These are phyloP conservation scores for Seira sanloemensis DNA, from an alignment of 2,888 invertebrate genomes.

Conservation along the genomic window DNA sequence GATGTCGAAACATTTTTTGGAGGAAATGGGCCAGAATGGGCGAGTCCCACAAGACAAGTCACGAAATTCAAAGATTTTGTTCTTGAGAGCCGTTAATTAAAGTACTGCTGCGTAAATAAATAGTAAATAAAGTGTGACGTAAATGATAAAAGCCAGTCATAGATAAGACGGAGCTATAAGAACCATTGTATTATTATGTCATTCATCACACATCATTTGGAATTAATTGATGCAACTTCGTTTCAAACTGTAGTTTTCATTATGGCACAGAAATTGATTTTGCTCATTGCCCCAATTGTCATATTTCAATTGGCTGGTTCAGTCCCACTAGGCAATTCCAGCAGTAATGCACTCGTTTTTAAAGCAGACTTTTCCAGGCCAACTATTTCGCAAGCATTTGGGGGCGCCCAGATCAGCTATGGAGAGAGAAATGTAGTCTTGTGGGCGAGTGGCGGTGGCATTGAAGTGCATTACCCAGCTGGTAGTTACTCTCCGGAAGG, in stretches of 20 bases:
- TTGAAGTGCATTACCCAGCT: constrained; percentile 66
- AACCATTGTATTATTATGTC: not conserved
- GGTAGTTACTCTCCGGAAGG: constrained; percentile 65
- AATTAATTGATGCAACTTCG: no score
- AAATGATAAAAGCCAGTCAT: not conserved
- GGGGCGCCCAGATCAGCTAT: constrained; percentile 59
- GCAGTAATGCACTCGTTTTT: constrained; percentile 40
- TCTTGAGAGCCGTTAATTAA: constrained; percentile 52
- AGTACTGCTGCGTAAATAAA: not conserved
- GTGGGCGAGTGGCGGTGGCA: constrained; percentile 65
- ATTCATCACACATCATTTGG: no score
- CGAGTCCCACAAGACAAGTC: constrained; percentile 55
- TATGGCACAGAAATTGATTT: no score
- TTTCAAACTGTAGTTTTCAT: no score
- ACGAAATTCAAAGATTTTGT: constrained; percentile 64
- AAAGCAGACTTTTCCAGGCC: constrained; percentile 62
- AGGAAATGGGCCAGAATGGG: constrained; percentile 63
- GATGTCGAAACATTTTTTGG: constrained; percentile 62
- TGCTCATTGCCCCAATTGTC: constrained; percentile 11
- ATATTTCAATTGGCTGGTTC: no score
- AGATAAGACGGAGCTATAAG: not conserved
- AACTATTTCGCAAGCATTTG: constrained; percentile 63
- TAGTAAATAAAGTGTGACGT: not conserved
- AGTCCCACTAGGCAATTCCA: no score
- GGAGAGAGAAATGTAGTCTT: constrained; percentile 63